phyloP scores from a whole-genome alignment of 2,797 vertebrate species.

The Vireo griseus region DNA sequence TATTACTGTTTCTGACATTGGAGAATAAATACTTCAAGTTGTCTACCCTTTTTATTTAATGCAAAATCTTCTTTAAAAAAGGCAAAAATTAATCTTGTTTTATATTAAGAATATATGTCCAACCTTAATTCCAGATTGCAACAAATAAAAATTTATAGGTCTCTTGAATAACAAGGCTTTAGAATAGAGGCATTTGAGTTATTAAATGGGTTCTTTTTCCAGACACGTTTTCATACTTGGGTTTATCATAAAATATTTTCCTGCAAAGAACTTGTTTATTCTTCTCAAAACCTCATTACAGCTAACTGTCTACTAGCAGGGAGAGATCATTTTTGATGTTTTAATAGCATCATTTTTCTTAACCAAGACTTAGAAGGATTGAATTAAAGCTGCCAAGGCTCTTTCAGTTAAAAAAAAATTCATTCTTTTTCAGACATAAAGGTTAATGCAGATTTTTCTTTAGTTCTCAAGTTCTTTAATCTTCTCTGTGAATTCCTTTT shows the following conservation, averaged over 20 bases:
- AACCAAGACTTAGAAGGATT: background rate
- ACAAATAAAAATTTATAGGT: background rate
- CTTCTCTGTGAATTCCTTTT: constrained; percentile 1
- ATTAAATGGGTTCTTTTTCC: constrained; percentile 1
- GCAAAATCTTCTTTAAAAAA: background rate
- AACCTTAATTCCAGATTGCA: background rate
- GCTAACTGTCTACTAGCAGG: background rate
- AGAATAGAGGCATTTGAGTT: background rate
- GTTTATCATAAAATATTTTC: constrained; percentile 22
- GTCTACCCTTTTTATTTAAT: background rate
- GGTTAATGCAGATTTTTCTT: constrained; percentile 13
- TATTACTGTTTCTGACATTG: background rate
- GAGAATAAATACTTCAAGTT: background rate
- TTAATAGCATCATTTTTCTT: constrained; percentile 33
- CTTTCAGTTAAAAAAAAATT: background rate
- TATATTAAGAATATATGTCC: background rate
- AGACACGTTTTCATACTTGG: background rate
- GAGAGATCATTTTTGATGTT: constrained; percentile 32
- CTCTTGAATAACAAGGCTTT: background rate
- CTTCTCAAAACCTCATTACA: constrained; percentile 41
- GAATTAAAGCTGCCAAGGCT: background rate
- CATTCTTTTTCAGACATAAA: background rate
- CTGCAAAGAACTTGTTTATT: constrained; percentile 18
- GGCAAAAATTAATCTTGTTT: background rate
- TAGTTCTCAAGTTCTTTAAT: constrained; percentile 25